Base-by-base conservation (phyloP, 2,888 invertebrate genomes). In the Drosophila kambysellisi region DNA sequence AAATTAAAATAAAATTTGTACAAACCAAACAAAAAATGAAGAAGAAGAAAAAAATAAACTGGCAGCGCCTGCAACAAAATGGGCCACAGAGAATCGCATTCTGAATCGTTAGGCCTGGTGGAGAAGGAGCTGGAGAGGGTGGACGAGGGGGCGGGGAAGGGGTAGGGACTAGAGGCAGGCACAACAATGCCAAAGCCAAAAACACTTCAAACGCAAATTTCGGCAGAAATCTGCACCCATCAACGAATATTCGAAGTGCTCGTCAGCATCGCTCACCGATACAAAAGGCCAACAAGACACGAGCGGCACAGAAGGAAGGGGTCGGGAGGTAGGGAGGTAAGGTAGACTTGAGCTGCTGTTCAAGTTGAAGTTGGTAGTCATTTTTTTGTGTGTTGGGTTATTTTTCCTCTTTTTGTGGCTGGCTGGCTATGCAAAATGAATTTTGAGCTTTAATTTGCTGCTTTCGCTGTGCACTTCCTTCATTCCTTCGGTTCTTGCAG, bases 181-280 rank as follows among this genome's bases (percentile, higher is more conserved):
- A 70, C 70, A 76, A 74, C 69, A 63, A 82, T 63, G 71, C 68
- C 70, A 78, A 80, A 84, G 65, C 81, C 76, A 64, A 78, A 79
- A 84, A 70, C 87, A 87, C 87, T 87, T 88, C 82, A 88, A 91
- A 88, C 83, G 79, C 86, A 88, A 91, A 90, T 91, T 91, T 91
- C 91, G 89, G 85, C 90, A 86, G 91, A 91, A 91, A 90, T 88
- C 83, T 89, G 84, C 86, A 87, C 82, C 87, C 86, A 87, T 87
- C 86, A 89, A 82, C 72, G 69, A 70, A 67, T 65, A 67, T 70
- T 60, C 81, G 70, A 71, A 59, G 76, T 84, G 68, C 80, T 88
- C 88, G 80, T 84, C 84, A 80, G 74, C 66, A 32, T 32, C 15
- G 70, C 65, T 39, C 65, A 65, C 41, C 53, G 78, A 69, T 69